phyloP scores from a whole-genome alignment of 2,888 invertebrate species.

The Gisinianus flammeolus region DNA sequence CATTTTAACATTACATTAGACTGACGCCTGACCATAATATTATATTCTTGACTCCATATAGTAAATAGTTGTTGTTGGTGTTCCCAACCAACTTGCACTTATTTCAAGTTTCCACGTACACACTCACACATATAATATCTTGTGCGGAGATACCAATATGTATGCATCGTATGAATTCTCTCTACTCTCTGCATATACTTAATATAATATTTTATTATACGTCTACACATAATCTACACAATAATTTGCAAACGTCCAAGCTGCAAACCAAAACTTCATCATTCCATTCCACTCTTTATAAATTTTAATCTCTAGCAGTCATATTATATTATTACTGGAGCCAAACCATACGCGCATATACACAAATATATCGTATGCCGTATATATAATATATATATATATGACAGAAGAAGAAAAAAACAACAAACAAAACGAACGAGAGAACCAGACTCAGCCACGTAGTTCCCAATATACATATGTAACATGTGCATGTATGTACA shows the following conservation, averaged over 20 bases:
- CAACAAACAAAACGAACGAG: conserved; percentile 6
- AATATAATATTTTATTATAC: not conserved
- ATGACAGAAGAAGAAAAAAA: not conserved
- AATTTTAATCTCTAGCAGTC: no score
- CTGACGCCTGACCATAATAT: not conserved
- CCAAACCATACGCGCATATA: no score
- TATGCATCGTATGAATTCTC: no score
- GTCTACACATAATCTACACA: not conserved
- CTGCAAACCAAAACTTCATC: not conserved
- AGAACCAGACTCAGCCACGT: conserved; percentile 13
- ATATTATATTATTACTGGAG: no score
- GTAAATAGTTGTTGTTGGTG: not conserved
- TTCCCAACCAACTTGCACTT: not conserved
- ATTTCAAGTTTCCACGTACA: not conserved
- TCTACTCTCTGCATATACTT: not conserved
- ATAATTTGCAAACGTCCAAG: not conserved
- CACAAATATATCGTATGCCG: no score
- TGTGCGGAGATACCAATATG: not conserved
- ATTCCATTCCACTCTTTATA: not conserved
- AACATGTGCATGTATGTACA: not conserved
- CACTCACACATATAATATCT: not conserved
- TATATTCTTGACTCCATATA: not conserved
- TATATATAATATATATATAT: not conserved
- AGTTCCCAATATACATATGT: conserved; percentile 1
- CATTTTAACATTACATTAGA: not conserved